These are phyloP conservation scores for Cerastis rubricosa DNA, from an alignment of 2,888 invertebrate species.

Conservation along the genomic window DNA sequence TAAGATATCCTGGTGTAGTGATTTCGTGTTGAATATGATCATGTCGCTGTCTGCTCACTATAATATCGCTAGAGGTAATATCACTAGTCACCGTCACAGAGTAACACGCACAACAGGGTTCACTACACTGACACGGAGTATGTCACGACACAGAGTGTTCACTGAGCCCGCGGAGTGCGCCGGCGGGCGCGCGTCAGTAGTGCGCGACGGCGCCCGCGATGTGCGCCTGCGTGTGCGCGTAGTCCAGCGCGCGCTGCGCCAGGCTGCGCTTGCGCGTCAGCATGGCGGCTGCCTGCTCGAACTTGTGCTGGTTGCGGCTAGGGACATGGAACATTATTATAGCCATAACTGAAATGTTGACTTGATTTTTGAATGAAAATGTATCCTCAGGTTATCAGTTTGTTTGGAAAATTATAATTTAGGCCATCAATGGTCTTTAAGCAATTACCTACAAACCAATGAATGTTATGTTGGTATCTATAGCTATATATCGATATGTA, in stretches of 20 bases:
- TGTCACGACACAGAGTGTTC: not conserved
- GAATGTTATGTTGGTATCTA: no score
- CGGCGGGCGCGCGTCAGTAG: slow-evolving; percentile 22
- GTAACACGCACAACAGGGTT: not conserved
- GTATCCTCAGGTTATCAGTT: no score
- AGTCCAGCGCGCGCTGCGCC: slow-evolving; percentile 75
- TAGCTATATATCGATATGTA: no score
- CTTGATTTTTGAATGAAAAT: no score
- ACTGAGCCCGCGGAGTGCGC: not conserved
- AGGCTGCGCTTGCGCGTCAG: slow-evolving; percentile 74
- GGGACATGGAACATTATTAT: not conserved
- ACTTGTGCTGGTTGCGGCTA: slow-evolving; percentile 95
- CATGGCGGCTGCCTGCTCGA: slow-evolving; percentile 91
- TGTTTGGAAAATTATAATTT: no score
- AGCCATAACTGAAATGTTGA: no score
- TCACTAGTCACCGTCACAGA: slow-evolving; percentile 1
- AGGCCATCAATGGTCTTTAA: no score
- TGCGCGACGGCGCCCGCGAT: slow-evolving; percentile 71
- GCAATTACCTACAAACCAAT: no score
- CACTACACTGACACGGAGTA: not conserved
- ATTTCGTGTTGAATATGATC: slow-evolving; percentile 15
- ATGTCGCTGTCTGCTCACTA: not conserved
- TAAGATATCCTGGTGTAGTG: not conserved
- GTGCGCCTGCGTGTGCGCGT: slow-evolving; percentile 69
- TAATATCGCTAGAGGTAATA: slow-evolving; percentile 4